phyloP scores from a whole-genome alignment of 2,888 invertebrate genomes.

The Pyrgus malvae region DNA sequence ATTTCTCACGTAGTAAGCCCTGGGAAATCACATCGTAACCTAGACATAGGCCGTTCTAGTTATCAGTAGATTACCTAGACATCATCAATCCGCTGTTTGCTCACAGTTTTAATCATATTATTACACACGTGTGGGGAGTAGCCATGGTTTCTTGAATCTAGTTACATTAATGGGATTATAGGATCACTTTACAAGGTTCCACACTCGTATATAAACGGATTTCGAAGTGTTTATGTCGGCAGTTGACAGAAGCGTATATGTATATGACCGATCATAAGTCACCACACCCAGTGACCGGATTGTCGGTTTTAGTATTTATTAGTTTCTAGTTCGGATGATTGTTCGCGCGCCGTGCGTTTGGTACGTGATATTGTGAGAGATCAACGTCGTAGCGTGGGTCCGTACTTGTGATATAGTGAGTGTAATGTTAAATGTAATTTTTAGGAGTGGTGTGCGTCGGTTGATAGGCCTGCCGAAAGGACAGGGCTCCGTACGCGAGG shows the following conservation, averaged over 20 bases:
- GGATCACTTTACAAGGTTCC: conserved; percentile 81
- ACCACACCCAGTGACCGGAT: conserved; percentile 84
- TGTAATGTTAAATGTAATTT: conserved; percentile 70
- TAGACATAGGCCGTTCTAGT: conserved; percentile 85
- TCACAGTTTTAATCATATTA: conserved; percentile 86
- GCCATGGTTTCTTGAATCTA: conserved; percentile 89
- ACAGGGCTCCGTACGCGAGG: conserved; percentile 79
- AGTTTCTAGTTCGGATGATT: conserved; percentile 77
- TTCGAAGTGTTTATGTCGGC: conserved; percentile 83
- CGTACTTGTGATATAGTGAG: conserved; percentile 60
- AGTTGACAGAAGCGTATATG: conserved; percentile 84
- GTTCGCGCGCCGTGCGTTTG: conserved; percentile 69
- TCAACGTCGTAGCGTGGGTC: conserved; percentile 44
- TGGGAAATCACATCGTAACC: conserved; percentile 77
- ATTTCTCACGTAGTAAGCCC: conserved; percentile 50
- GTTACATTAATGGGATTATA: conserved; percentile 90
- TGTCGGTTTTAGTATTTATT: conserved; percentile 79
- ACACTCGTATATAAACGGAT: conserved; percentile 83
- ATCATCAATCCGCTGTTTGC: conserved; percentile 83
- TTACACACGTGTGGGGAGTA: conserved; percentile 84
- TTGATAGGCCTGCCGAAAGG: conserved; percentile 81
- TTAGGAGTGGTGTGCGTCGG: conserved; percentile 82
- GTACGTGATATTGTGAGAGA: conserved; percentile 62
- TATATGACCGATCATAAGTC: conserved; percentile 84
- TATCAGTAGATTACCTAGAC: conserved; percentile 82